phyloP scores from a whole-genome alignment of 2,113 vertebrate genomes.

The Grammomys surdaster region DNA sequence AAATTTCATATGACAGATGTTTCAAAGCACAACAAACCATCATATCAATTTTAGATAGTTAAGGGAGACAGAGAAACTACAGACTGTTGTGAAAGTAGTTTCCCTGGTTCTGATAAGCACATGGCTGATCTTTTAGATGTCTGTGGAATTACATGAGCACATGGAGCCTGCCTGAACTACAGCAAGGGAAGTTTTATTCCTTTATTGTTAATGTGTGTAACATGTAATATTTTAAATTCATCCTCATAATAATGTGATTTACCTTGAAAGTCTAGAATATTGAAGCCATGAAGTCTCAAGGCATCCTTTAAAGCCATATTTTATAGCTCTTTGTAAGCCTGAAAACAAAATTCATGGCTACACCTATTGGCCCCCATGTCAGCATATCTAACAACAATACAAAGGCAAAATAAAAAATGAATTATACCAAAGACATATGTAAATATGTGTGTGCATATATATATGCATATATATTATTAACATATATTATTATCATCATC shows the following conservation, averaged over 20 bases:
- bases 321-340: not conserved
- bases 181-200: not conserved
- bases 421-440: not conserved
- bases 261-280: constrained; percentile 11
- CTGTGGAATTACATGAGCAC: not conserved
- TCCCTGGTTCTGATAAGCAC: too few species aligned
- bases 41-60: not conserved
- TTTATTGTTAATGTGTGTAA: not conserved
- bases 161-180: not conserved
- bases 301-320: not conserved
- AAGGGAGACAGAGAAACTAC: not conserved
- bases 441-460: not conserved
- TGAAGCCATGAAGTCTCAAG: not conserved
- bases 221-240: not conserved
- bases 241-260: not conserved
- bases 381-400: not conserved
- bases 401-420: constrained; percentile 31
- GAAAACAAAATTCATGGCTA: constrained; percentile 16
- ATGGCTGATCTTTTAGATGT: not conserved
- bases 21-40: constrained; percentile 17
- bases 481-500: not conserved
- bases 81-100: not conserved
- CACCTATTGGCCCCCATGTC: not conserved
- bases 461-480: not conserved
- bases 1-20: not conserved